These are phyloP conservation scores for Lepilemur septentrionalis DNA, from an alignment of 2,797 vertebrate species.

Conservation along the genomic window DNA sequence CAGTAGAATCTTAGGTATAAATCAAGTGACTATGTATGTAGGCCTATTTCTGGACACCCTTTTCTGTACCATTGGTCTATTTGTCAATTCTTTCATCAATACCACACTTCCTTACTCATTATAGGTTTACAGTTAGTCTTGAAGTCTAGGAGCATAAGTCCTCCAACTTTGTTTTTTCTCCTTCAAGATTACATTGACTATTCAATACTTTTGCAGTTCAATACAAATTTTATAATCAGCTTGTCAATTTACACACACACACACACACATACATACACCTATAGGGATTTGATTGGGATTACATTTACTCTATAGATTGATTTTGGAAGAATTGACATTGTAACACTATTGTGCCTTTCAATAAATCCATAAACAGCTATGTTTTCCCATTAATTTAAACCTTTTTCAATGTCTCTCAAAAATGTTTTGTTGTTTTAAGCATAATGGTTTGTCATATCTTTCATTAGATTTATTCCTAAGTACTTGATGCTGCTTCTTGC, in stretches of 20 bases:
- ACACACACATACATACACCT: not conserved
- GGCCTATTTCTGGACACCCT: not conserved
- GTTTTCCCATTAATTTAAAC: not conserved
- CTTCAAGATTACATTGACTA: not conserved
- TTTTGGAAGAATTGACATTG: constrained; percentile 37
- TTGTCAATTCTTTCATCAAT: not conserved
- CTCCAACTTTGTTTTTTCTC: not conserved
- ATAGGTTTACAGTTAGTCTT: not conserved
- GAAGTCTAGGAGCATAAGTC: not conserved
- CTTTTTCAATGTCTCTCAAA: not conserved
- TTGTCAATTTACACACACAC: not conserved
- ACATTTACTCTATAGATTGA: not conserved
- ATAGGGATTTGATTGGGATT: not conserved
- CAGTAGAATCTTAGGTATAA: not conserved
- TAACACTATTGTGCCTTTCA: not conserved
- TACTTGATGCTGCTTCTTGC: not conserved
- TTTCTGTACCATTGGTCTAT: not conserved
- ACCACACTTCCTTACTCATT: not conserved
- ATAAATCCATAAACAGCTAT: constrained; percentile 15
- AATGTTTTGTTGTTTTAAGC: not conserved
- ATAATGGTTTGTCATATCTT: not conserved
- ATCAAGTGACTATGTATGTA: not conserved
- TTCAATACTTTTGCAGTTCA: constrained; percentile 2
- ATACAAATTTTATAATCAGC: constrained; percentile 14
- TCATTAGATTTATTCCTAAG: constrained; percentile 1